Evolutionary conservation across 2,113 vertebrate species (phyloP), one percentile per base, ranked within the genome.

Genomic region (Motacilla tschutschensis): DNA sequence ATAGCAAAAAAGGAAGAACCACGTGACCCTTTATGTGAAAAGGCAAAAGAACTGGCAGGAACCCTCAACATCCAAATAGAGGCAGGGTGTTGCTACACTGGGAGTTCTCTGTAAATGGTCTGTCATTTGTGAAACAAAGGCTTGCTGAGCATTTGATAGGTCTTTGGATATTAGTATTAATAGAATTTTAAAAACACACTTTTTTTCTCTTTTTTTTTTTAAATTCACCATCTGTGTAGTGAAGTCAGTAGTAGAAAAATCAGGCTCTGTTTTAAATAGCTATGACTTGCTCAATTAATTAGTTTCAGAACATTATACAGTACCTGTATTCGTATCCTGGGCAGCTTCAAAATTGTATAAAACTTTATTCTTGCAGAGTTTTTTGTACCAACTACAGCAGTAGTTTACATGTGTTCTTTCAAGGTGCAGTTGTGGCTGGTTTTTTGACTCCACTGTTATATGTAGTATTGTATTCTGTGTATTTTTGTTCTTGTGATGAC

Each of bases 191-290:
- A 44, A 77, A 47, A 18, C 20, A 44, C 36, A 6, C 4, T 16
- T 66, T 92, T 87, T 69, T 79, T 29, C 26, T 22, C 20, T 43
- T 26, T 48, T 57, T 38, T 88, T 91, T 80, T 60, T 70, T 53
- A 28, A 80, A 75, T 78, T 92, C 33, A 62, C 75, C 64, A 63
- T 88, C 85, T 86, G 59, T 60, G 33, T 85, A 46, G 50, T 62
- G 38, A 88, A 85, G 58, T 81, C 63, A 79, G 17, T 38, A 78
- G 40, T 14, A 48, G 58, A 78, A 86, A 80, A 89, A 89, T 59
- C 9, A 60, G 58, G 20, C 38, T 90, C 20, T 77, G 41, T 48
- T 92, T 88, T 91, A 84, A 82, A 91, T 86, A 77, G 72, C 54
- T 48, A 9, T 48, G 72, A 54, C 36, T 73, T 67, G 33, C 44